Conservation (phyloP, 2,888 invertebrate genomes). For the Plagodis pulveraria region DNA sequence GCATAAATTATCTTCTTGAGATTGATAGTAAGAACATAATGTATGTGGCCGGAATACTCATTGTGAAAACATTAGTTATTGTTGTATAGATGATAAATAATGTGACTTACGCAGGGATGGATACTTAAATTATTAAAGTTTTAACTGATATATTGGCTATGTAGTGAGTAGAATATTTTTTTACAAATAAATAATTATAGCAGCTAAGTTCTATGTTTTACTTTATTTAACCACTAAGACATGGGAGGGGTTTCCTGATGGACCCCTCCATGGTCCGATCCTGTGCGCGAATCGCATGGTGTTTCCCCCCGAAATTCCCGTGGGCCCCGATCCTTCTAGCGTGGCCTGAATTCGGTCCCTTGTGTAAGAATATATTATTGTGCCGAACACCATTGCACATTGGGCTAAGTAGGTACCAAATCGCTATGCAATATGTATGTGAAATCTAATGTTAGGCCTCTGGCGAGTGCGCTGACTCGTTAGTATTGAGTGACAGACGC, state of each 20-base stretch:
- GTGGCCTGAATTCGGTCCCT: no score
- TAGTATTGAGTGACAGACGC: no score
- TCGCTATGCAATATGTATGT: no score
- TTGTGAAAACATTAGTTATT: conserved; percentile 80
- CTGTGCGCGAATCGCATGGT: no score
- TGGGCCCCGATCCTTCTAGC: no score
- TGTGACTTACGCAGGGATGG: conserved; percentile 86
- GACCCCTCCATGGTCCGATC: no score
- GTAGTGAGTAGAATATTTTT: conserved; percentile 89
- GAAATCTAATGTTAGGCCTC: no score
- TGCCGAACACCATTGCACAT: no score
- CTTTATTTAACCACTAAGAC: conserved; percentile 19
- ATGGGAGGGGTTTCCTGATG: no score
- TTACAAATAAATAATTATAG: conserved; percentile 87
- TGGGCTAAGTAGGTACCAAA: no score
- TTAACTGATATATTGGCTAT: conserved; percentile 87
- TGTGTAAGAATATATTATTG: not conserved
- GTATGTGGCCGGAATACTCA: conserved; percentile 78
- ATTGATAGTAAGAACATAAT: conserved; percentile 56
- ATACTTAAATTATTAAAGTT: conserved; percentile 86
- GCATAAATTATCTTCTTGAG: conserved; percentile 81
- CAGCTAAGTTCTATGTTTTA: conserved; percentile 69
- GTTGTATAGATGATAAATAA: conserved; percentile 85
- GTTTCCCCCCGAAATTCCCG: no score
- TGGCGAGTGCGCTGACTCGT: no score